Evolutionary conservation across 2,113 vertebrate species (phyloP).

Genomic region (Saguinus imperator): DNA sequence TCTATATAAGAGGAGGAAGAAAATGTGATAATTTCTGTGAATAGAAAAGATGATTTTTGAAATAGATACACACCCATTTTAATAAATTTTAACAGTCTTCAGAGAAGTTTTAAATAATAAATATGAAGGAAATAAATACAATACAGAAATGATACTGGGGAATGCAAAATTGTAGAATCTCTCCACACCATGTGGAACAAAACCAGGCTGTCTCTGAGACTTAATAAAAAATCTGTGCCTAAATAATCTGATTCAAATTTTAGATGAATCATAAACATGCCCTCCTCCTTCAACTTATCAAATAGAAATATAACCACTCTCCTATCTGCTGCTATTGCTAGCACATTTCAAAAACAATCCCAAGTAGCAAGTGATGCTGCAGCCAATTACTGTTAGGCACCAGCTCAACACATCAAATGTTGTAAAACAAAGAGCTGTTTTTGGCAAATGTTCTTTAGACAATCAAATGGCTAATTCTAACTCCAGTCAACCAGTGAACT

Average conservation of each 20-base stretch:
- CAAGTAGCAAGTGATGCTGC: background rate
- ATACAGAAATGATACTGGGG: conserved; percentile 19
- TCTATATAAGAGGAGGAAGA: conserved; percentile 85
- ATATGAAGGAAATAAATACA: conserved; percentile 23
- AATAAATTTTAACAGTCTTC: background rate
- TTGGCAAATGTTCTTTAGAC: background rate
- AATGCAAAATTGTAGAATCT: background rate
- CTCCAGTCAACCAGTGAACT: background rate
- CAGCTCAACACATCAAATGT: background rate
- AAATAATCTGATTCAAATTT: background rate
- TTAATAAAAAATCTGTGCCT: background rate
- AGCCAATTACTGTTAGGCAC: background rate
- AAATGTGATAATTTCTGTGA: background rate
- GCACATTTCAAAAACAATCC: background rate
- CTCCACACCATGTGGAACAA: background rate
- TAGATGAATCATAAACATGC: background rate
- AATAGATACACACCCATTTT: background rate
- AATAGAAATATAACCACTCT: background rate
- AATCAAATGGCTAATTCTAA: conserved; percentile 24
- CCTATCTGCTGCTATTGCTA: background rate
- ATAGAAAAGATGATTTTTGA: conserved; percentile 34
- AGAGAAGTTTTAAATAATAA: background rate
- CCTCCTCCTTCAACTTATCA: background rate
- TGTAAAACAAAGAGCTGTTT: background rate
- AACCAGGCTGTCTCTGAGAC: background rate